These are phyloP conservation scores for Scopus umbretta DNA, from an alignment of 2,113 vertebrate species.

Conservation along the genomic window DNA sequence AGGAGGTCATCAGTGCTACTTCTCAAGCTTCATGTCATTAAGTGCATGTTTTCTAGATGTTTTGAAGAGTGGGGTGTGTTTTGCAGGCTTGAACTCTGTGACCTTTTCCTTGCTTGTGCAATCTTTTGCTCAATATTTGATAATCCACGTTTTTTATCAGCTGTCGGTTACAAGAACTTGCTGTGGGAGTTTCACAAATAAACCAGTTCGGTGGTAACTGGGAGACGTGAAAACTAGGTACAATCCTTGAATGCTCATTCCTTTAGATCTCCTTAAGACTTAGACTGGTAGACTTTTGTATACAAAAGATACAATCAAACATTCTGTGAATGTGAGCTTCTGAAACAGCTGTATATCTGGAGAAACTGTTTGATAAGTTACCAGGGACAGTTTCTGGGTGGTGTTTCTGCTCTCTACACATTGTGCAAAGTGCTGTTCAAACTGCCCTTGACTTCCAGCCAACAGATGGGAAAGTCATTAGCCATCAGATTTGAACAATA, in stretches of 20 bases:
- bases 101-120: not conserved
- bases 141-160: not conserved
- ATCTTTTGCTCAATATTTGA: not conserved
- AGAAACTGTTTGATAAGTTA: constrained; percentile 6
- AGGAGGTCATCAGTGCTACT: not conserved
- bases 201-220: not conserved
- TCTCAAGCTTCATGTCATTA: not conserved
- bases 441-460: constrained; percentile 26
- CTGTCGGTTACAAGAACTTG: not conserved
- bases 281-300: not conserved
- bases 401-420: not conserved
- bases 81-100: not conserved
- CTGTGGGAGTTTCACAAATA: not conserved
- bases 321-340: not conserved
- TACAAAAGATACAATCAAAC: not conserved
- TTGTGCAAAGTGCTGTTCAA: constrained; percentile 7
- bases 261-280: not conserved
- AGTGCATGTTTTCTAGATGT: not conserved
- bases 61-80: not conserved
- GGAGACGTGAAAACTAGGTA: not conserved
- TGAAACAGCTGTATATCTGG: not conserved
- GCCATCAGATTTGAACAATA: not conserved
- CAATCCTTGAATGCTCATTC: not conserved
- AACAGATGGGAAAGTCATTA: constrained; percentile 58
- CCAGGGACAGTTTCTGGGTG: not conserved